phyloP scores from a whole-genome alignment of 2,888 invertebrate species.

The Athalia cordata region DNA sequence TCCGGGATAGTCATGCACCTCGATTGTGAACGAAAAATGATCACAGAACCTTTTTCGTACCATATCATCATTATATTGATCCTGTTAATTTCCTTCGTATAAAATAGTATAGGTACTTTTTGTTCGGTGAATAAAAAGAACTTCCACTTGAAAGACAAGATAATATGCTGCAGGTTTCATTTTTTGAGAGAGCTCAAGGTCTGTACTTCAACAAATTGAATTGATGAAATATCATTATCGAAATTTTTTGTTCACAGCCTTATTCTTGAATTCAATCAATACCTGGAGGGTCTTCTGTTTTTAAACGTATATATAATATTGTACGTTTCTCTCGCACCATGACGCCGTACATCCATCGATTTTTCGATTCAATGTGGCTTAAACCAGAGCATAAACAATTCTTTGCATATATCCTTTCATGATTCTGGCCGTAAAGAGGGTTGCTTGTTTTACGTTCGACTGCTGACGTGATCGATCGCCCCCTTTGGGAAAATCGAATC shows the following conservation, averaged over 20 bases:
- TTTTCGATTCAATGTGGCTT: background rate
- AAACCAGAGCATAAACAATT: background rate
- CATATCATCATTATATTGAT: constrained; percentile 12
- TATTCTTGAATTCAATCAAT: background rate
- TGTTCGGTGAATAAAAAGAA: background rate
- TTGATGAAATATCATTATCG: background rate
- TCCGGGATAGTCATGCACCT: constrained; percentile 49
- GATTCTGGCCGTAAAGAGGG: background rate
- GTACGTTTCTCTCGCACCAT: background rate
- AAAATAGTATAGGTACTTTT: background rate
- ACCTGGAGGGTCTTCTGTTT: too few species aligned
- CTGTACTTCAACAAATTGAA: background rate
- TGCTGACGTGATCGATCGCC: background rate
- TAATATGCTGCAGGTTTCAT: background rate
- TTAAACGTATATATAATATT: background rate
- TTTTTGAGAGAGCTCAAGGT: background rate
- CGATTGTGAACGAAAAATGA: constrained; percentile 51
- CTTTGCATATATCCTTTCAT: background rate
- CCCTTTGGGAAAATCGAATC: constrained; percentile 5
- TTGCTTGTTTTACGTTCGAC: constrained; percentile 25
- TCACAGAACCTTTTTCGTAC: background rate
- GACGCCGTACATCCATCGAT: background rate
- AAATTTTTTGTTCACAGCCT: background rate
- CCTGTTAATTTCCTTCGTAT: constrained; percentile 4
- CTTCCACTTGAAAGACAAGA: too few species aligned